Evolutionary conservation across 2,797 vertebrate species (phyloP).

Genomic region (Pantherophis vulpinus): DNA sequence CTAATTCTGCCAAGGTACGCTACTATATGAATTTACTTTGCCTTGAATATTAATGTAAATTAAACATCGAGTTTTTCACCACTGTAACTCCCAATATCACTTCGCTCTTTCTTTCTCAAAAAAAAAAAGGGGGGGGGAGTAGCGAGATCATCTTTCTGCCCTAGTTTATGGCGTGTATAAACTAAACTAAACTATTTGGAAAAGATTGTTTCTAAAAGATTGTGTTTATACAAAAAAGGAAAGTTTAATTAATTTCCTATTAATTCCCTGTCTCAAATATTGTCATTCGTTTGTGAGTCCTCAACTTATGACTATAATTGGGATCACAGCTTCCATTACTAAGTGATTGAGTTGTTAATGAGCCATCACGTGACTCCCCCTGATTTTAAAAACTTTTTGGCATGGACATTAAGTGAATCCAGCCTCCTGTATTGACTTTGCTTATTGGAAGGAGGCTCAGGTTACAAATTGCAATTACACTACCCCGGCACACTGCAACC

Average conservation of each 20-base stretch:
- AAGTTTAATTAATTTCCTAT: neutral
- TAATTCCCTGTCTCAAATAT: neutral
- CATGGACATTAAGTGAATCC: neutral
- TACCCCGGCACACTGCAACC: neutral
- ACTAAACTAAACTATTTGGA: neutral
- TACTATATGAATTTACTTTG: conserved; percentile 6
- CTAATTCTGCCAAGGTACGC: conserved; percentile 43
- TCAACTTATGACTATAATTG: neutral
- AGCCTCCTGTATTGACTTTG: neutral
- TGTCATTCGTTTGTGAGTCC: neutral
- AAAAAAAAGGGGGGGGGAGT: neutral
- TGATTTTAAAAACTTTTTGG: neutral
- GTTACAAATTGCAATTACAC: neutral
- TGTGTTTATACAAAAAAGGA: neutral
- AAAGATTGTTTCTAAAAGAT: neutral
- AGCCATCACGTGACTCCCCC: neutral
- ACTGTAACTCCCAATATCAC: neutral
- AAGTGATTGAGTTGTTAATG: neutral
- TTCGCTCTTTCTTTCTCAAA: neutral
- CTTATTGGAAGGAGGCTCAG: neutral
- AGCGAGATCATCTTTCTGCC: neutral
- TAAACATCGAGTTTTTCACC: neutral
- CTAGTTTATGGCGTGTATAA: too few relatives aligned
- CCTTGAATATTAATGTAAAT: conserved; percentile 22
- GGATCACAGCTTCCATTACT: neutral